These are phyloP conservation scores for Anthonomus grandis DNA, from an alignment of 1,140 invertebrate species.

Conservation along the genomic window DNA sequence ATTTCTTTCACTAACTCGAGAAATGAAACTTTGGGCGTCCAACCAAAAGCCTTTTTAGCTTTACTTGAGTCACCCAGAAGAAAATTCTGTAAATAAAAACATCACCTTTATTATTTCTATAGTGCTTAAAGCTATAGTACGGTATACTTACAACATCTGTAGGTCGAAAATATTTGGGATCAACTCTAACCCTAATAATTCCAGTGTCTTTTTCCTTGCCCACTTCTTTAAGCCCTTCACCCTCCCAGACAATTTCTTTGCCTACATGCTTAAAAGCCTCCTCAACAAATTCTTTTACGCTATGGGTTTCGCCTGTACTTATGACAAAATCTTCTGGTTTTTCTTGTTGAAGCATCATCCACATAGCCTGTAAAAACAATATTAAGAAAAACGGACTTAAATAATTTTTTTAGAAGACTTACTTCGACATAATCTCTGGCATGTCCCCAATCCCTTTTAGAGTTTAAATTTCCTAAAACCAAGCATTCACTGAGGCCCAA, in stretches of 20 bases:
- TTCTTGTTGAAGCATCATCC: conserved; percentile 97
- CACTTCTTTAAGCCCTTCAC: conserved; percentile 79
- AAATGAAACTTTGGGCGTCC: conserved; percentile 85
- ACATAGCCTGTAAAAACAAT: conserved; percentile 81
- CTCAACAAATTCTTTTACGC: conserved; percentile 96
- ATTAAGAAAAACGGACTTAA: too few relatives aligned
- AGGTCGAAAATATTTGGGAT: conserved; percentile 94
- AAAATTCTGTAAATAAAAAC: conserved; percentile 64
- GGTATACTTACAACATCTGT: conserved; percentile 90
- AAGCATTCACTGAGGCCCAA: conserved; percentile 83
- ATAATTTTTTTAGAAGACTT: too few relatives aligned
- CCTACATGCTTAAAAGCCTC: conserved; percentile 80
- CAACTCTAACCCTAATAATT: conserved; percentile 83
- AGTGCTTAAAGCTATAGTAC: not conserved
- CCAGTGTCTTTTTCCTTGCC: conserved; percentile 81
- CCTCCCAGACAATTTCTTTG: conserved; percentile 78
- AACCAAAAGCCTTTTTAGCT: conserved; percentile 80
- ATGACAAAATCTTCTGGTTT: conserved; percentile 95
- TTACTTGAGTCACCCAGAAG: conserved; percentile 89
- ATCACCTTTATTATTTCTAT: not conserved
- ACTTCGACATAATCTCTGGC: conserved; percentile 98
- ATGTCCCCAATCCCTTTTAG: conserved; percentile 98
- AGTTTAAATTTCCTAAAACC: conserved; percentile 94
- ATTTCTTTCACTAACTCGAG: conserved; percentile 89
- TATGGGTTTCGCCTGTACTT: conserved; percentile 92